Conservation (phyloP, 1,140 invertebrate genomes). For the Penaeus chinensis region DNA sequence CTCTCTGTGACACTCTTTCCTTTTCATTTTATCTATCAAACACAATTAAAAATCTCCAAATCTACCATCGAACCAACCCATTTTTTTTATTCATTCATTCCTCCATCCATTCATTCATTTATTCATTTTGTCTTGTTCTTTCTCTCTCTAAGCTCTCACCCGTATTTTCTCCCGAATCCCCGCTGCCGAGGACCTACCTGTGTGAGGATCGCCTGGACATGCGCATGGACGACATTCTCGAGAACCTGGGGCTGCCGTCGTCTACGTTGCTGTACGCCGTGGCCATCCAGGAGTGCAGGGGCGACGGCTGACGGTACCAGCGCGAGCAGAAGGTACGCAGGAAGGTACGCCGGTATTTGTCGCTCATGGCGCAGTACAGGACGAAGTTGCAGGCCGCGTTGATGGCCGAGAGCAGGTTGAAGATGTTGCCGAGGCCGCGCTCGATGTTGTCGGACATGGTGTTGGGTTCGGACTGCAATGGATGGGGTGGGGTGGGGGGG, state of each 20-base stretch:
- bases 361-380: slow-evolving; percentile 81
- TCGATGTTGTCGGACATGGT: slow-evolving; percentile 69
- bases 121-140: background rate
- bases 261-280: slow-evolving; percentile 60
- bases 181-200: background rate
- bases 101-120: background rate
- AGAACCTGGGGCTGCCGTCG: slow-evolving; percentile 54
- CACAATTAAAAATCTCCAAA: too few species aligned
- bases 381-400: slow-evolving; percentile 83
- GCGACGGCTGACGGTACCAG: slow-evolving; percentile 64
- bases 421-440: slow-evolving; percentile 77
- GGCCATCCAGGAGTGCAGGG: slow-evolving; percentile 59
- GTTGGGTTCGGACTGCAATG: slow-evolving; percentile 65
- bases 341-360: slow-evolving; percentile 81
- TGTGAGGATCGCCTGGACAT: slow-evolving; percentile 48
- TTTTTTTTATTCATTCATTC: background rate
- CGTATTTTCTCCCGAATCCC: too few species aligned
- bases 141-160: background rate
- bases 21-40: too few species aligned
- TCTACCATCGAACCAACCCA: too few species aligned
- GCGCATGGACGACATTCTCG: slow-evolving; percentile 46
- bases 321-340: slow-evolving; percentile 73
- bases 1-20: too few species aligned
- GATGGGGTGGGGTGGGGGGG: background rate
- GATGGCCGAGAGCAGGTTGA: slow-evolving; percentile 78